Conservation (phyloP, 2,888 invertebrate genomes). For the Drosophila prolongata region DNA sequence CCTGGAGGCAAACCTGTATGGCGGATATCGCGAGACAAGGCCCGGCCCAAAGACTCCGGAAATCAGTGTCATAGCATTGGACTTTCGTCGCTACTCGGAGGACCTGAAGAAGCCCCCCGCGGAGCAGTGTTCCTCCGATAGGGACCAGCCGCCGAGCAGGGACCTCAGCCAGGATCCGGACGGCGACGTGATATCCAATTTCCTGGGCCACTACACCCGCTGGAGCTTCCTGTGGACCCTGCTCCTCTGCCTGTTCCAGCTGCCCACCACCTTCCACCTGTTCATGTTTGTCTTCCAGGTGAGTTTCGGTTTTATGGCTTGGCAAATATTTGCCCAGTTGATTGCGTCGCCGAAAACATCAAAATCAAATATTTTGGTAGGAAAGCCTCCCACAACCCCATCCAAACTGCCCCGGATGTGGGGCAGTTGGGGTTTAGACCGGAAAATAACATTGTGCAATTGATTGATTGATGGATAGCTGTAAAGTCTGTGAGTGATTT, state of each 20-base stretch:
- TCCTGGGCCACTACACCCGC: slow-evolving; percentile 86
- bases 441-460: slow-evolving; percentile 36
- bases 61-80: slow-evolving; percentile 82
- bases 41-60: slow-evolving; percentile 79
- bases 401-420: background rate
- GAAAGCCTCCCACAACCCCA: background rate
- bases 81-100: slow-evolving; percentile 82
- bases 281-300: slow-evolving; percentile 87
- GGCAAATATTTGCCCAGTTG: slow-evolving; percentile 66
- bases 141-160: slow-evolving; percentile 2
- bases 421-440: background rate
- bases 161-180: slow-evolving; percentile 81
- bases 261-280: slow-evolving; percentile 88
- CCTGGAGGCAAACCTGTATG: slow-evolving; percentile 76
- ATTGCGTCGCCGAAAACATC: slow-evolving; percentile 50
- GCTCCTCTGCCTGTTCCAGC: slow-evolving; percentile 86
- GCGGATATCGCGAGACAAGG: slow-evolving; percentile 77
- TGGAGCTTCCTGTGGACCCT: slow-evolving; percentile 87
- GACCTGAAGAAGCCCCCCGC: slow-evolving; percentile 76
- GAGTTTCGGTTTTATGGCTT: slow-evolving; percentile 60
- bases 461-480: slow-evolving; percentile 25
- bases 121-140: background rate
- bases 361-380: slow-evolving; percentile 28
- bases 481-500: slow-evolving; percentile 21
- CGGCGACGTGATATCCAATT: slow-evolving; percentile 86